phyloP scores from a whole-genome alignment of 2,888 invertebrate species.

The Tetrapedia diversipes region DNA sequence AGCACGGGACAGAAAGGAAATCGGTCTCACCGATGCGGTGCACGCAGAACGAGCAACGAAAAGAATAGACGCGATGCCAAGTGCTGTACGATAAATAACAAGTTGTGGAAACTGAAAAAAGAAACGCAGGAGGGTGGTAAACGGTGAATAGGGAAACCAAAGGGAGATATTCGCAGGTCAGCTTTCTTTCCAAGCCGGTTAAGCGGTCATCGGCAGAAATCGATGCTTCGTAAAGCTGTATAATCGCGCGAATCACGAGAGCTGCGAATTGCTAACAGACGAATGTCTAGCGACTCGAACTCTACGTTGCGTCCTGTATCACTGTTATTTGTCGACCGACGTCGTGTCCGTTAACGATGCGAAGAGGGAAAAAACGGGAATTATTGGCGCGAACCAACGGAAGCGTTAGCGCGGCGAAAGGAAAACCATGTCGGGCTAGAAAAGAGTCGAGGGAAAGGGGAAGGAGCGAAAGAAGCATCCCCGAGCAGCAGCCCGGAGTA shows the following conservation, averaged over 20 bases:
- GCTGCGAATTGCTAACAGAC: constrained; percentile 8
- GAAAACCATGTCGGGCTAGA: constrained; percentile 4
- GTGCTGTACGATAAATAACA: constrained; percentile 27
- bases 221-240: no score
- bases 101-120: not conserved
- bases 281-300: no score
- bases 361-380: not conserved
- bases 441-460: not conserved
- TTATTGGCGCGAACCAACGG: constrained; percentile 1
- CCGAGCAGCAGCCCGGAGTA: not conserved
- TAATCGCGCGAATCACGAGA: no score
- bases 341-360: constrained; percentile 3
- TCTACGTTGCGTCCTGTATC: no score
- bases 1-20: constrained; percentile 14
- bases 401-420: constrained; percentile 5
- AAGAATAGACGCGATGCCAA: constrained; percentile 16
- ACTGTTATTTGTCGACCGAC: no score
- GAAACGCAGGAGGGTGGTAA: constrained; percentile 7
- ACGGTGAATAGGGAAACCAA: constrained; percentile 33
- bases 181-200: not conserved
- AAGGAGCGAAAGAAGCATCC: constrained; percentile 19
- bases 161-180: constrained; percentile 26
- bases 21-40: constrained; percentile 28
- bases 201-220: not conserved
- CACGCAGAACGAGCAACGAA: not conserved